These are phyloP conservation scores for Hypanus sabinus DNA, from an alignment of 2,113 vertebrate species.

Conservation along the genomic window DNA sequence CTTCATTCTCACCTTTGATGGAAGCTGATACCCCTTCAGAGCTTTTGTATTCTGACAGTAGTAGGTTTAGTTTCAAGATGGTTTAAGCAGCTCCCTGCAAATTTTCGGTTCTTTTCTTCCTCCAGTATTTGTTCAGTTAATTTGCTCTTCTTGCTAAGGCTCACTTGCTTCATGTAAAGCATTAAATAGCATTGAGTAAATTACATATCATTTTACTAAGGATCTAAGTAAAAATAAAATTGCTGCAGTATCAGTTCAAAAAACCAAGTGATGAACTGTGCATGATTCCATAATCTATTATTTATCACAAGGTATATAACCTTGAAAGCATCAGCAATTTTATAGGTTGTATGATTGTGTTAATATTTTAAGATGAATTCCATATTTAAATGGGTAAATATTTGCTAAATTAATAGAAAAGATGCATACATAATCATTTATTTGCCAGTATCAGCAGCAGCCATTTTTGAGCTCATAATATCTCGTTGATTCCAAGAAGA, in stretches of 20 bases:
- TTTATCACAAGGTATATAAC: not conserved
- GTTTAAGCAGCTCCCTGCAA: not conserved
- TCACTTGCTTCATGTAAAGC: not conserved
- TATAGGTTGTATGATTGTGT: not conserved
- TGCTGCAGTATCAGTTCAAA: not conserved
- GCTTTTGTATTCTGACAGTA: not conserved
- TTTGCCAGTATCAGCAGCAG: not conserved
- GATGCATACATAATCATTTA: constrained; percentile 1
- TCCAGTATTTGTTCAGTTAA: not conserved
- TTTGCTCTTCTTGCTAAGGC: not conserved
- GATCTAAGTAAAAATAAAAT: not conserved
- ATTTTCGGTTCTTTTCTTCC: not conserved
- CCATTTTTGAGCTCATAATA: not conserved
- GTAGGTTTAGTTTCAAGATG: not conserved
- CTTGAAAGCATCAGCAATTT: not conserved
- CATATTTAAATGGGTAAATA: not conserved
- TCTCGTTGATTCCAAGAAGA: not conserved
- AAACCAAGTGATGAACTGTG: not conserved
- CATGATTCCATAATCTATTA: not conserved
- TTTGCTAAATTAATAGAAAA: not conserved
- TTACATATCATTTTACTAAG: not conserved
- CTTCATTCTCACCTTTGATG: not conserved
- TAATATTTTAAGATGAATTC: not conserved
- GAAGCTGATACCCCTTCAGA: not conserved
- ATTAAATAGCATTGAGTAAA: not conserved